phyloP scores from a whole-genome alignment of 2,888 invertebrate species.

The Zele albiditarsus region DNA sequence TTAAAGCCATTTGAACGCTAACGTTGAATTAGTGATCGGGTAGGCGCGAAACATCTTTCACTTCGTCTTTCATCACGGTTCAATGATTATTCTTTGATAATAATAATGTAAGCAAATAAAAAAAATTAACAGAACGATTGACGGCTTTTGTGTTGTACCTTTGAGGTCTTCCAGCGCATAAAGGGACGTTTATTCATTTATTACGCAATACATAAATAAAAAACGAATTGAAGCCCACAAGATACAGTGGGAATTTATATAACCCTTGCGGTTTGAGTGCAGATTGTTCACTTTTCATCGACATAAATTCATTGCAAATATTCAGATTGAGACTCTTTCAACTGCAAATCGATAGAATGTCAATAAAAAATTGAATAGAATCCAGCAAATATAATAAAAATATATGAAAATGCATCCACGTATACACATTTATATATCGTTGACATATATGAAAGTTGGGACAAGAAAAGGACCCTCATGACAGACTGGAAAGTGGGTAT shows the following conservation, averaged over 20 bases:
- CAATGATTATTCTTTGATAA: constrained; percentile 21
- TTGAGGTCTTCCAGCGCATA: neutral
- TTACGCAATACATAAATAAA: neutral
- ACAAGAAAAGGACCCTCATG: constrained; percentile 49
- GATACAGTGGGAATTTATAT: neutral
- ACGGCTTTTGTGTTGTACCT: constrained; percentile 36
- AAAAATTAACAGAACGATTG: constrained; percentile 11
- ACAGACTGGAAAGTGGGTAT: constrained; percentile 39
- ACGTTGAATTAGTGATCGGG: constrained; percentile 36
- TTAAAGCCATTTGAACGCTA: neutral
- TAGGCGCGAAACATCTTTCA: constrained; percentile 29
- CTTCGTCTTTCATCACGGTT: constrained; percentile 34
- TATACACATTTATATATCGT: neutral
- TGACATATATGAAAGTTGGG: constrained; percentile 21
- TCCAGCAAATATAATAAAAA: neutral
- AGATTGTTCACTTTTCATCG: neutral
- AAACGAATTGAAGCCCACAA: neutral
- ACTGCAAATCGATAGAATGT: neutral
- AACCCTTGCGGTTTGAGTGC: neutral
- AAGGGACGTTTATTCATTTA: constrained; percentile 8
- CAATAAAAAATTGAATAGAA: neutral
- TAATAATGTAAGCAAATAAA: neutral
- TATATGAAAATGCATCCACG: neutral
- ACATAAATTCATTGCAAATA: neutral
- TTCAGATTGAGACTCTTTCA: neutral